These are phyloP conservation scores for Pachycephala philippinensis DNA, from an alignment of 2,113 vertebrate species.

Conservation along the genomic window DNA sequence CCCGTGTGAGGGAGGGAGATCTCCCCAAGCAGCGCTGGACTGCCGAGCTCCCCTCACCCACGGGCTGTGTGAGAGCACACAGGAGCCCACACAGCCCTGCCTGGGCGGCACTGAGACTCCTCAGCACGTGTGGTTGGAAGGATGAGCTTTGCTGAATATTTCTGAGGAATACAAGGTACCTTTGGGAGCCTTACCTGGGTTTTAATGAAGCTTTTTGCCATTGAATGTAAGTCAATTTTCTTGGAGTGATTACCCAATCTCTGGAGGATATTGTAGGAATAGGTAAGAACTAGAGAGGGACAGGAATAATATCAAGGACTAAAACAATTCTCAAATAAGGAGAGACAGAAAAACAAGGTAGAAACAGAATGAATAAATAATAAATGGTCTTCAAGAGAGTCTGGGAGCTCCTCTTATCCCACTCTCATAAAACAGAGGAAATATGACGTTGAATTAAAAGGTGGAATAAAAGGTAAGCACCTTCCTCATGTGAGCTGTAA, in stretches of 20 bases:
- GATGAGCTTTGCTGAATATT: background rate
- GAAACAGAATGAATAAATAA: constrained; percentile 58
- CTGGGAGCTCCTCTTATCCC: background rate
- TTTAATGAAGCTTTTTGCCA: constrained; percentile 60
- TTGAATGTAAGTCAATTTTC: constrained; percentile 50
- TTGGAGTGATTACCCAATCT: constrained; percentile 42
- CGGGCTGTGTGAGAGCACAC: accelerated
- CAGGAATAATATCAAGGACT: constrained; percentile 17
- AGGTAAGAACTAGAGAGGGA: constrained; percentile 31
- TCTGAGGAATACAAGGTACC: background rate
- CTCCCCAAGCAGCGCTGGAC: accelerated
- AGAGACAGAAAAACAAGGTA: constrained; percentile 43
- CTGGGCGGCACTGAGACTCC: background rate
- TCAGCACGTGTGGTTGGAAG: background rate
- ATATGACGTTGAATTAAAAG: background rate
- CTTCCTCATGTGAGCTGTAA: background rate
- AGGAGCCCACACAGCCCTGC: background rate
- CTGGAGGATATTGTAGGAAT: constrained; percentile 42
- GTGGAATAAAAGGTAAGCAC: background rate
- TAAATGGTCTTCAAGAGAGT: constrained; percentile 34
- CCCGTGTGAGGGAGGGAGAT: background rate
- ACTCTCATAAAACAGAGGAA: background rate
- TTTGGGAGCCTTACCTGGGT: constrained; percentile 15
- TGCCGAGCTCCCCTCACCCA: accelerated
- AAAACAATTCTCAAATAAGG: constrained; percentile 18